These are phyloP conservation scores for Actias luna DNA, from an alignment of 2,888 invertebrate species.

Conservation along the genomic window DNA sequence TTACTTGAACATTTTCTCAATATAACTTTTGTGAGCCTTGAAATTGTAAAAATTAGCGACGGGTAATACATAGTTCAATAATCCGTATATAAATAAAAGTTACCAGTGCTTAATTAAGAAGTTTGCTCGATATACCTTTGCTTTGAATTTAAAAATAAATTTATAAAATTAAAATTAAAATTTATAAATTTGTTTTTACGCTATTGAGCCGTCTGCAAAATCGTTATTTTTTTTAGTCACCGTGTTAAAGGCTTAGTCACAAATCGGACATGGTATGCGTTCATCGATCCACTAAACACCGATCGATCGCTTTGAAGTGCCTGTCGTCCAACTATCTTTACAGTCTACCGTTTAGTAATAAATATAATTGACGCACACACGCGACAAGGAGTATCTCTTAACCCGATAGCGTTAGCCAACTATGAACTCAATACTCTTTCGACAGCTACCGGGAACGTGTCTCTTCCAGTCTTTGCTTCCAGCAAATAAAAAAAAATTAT, in stretches of 20 bases:
- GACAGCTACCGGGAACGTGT: conserved; percentile 71
- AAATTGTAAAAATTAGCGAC: not conserved
- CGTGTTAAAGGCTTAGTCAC: conserved; percentile 24
- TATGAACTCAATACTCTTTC: conserved; percentile 73
- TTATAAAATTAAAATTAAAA: too few relatives aligned
- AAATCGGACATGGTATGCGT: conserved; percentile 38
- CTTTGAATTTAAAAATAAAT: not conserved
- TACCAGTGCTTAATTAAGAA: not conserved
- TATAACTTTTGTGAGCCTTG: too few relatives aligned
- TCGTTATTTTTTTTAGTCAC: conserved; percentile 5
- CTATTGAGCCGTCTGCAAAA: conserved; percentile 19
- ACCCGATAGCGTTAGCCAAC: conserved; percentile 62
- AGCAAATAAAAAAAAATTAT: conserved; percentile 29
- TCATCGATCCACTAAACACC: conserved; percentile 62
- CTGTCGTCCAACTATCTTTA: conserved; percentile 67
- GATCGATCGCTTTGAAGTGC: conserved; percentile 78
- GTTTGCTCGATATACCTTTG: not conserved
- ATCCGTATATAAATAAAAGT: not conserved
- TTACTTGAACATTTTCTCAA: too few relatives aligned
- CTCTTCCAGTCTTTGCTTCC: conserved; percentile 52
- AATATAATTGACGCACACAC: conserved; percentile 77
- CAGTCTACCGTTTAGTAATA: conserved; percentile 72
- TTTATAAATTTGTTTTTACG: not conserved
- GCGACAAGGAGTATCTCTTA: conserved; percentile 63
- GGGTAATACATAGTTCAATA: not conserved